Evolutionary conservation across 2,113 vertebrate species (phyloP).

Genomic region (Lepus europaeus): DNA sequence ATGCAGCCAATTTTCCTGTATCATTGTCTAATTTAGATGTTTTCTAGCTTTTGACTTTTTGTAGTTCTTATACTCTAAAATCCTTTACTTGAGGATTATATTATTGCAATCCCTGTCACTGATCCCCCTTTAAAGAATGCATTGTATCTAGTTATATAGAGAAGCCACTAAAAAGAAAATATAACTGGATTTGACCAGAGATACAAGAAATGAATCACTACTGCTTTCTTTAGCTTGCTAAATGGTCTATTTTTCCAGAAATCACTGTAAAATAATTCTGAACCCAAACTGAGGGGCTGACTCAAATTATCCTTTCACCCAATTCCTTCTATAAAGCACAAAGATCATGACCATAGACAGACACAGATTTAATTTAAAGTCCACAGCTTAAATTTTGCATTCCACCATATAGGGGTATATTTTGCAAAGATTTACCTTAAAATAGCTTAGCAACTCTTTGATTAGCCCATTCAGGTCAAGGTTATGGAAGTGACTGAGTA

Average conservation of each 20-base stretch:
- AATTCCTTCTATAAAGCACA: neutral
- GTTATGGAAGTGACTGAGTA: neutral
- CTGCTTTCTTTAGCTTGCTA: neutral
- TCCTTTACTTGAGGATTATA: neutral
- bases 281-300: neutral
- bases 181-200: neutral
- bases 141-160: constrained; percentile 4
- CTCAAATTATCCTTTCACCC: neutral
- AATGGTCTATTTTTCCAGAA: constrained; percentile 5
- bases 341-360: neutral
- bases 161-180: neutral
- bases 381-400: neutral
- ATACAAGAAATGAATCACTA: neutral
- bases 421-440: constrained; percentile 25
- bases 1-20: neutral
- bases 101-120: neutral
- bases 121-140: neutral
- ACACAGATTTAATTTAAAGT: neutral
- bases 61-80: neutral
- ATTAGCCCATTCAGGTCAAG: neutral
- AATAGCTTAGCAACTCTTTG: neutral
- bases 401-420: neutral
- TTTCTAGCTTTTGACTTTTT: neutral
- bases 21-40: constrained; percentile 36
- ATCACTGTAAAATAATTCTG: constrained; percentile 27